A percentile compares a stretch with the other conserved stretches of the same genome.
These are phyloP conservation scores for Pocota personata DNA, from an alignment of 2,888 invertebrate genomes.

Conservation along the genomic window DNA sequence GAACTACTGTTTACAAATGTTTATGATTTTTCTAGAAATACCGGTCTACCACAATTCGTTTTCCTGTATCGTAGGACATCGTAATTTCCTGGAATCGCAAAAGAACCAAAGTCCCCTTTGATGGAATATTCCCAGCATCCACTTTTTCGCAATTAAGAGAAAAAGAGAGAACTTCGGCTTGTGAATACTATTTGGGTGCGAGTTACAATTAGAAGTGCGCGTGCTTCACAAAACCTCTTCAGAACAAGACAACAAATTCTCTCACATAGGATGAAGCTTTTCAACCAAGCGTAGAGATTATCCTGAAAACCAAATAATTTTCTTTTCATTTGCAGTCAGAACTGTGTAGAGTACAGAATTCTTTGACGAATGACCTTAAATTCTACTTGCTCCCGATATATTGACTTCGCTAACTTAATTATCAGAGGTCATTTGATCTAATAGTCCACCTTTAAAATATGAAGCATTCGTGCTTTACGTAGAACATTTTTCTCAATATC, in stretches of 20 bases:
- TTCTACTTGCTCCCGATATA: not conserved
- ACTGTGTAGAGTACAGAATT: not conserved
- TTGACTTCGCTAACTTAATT: not conserved
- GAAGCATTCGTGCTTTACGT: not conserved
- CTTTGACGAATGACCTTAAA: no score
- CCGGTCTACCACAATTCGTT: conserved; percentile 1
- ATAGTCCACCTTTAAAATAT: not conserved
- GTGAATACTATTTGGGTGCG: not conserved
- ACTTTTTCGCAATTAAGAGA: not conserved
- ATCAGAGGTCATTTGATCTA: not conserved
- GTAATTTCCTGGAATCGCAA: not conserved
- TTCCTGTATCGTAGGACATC: not conserved
- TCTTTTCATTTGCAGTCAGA: not conserved
- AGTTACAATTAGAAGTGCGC: not conserved
- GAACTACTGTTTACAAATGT: no score
- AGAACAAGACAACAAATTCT: no score
- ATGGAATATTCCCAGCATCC: no score
- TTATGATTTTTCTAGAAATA: no score
- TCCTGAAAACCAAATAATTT: not conserved
- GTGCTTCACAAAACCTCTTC: not conserved
- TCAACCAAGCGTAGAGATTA: not conserved
- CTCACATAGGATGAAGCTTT: not conserved
- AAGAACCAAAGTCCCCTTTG: not conserved
- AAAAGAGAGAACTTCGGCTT: not conserved
- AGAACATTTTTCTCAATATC: not conserved